phyloP scores from a whole-genome alignment of 2,797 vertebrate species.

The Anguilla marmorata region DNA sequence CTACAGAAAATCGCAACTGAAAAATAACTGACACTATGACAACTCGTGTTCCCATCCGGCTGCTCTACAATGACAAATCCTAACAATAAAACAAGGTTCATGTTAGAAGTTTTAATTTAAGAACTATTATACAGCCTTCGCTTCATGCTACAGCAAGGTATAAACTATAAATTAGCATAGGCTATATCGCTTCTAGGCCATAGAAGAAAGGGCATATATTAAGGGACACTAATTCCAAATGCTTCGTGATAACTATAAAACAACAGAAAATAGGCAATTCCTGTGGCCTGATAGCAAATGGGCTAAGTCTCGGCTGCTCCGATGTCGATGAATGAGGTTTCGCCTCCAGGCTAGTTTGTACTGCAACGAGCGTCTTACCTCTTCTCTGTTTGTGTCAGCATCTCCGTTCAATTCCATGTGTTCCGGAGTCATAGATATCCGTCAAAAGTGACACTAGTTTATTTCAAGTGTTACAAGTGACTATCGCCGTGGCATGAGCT shows the following conservation, averaged over 20 bases:
- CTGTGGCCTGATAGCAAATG: neutral
- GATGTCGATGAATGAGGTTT: neutral
- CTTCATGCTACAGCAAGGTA: neutral
- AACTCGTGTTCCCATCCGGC: neutral
- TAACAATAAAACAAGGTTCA: neutral
- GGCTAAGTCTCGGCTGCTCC: neutral
- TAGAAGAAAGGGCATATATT: neutral
- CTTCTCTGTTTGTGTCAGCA: conserved; percentile 50
- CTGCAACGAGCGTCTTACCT: conserved; percentile 55
- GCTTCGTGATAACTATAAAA: neutral
- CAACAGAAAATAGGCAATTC: neutral
- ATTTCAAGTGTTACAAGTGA: neutral
- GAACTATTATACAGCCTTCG: neutral
- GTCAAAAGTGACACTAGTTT: neutral
- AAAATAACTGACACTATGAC: neutral
- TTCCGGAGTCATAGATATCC: conserved; percentile 59
- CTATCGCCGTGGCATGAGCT: conserved; percentile 18
- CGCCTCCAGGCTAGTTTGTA: neutral
- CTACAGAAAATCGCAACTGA: neutral
- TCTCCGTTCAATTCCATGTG: conserved; percentile 66
- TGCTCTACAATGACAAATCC: neutral
- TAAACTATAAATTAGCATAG: neutral
- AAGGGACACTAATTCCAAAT: neutral
- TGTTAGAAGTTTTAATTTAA: neutral
- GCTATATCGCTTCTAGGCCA: neutral